Conservation (phyloP, 2,797 vertebrate species). For the Helarctos malayanus region DNA sequence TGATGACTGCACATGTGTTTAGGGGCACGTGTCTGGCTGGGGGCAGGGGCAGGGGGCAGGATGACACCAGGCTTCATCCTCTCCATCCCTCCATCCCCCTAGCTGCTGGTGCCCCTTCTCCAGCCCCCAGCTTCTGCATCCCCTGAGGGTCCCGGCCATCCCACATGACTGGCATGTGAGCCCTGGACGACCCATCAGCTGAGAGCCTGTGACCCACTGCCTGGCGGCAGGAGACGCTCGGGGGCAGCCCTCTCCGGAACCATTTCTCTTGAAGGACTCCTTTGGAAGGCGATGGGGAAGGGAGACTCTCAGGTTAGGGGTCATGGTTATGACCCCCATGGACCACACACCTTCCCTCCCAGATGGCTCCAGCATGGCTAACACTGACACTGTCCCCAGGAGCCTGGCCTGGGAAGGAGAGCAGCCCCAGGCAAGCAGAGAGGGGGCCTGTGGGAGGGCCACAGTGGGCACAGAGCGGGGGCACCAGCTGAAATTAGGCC, state of each 20-base stretch:
- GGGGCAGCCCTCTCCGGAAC: neutral
- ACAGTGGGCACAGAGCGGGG: neutral
- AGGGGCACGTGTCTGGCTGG: neutral
- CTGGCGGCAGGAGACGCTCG: neutral
- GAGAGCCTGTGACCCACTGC: constrained; percentile 28
- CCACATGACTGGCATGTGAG: constrained; percentile 41
- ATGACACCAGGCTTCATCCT: neutral
- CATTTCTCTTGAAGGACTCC: neutral
- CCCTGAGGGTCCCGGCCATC: neutral
- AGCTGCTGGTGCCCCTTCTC: neutral
- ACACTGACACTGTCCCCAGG: neutral
- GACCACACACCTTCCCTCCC: neutral
- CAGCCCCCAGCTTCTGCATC: neutral
- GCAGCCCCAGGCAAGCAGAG: neutral
- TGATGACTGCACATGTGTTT: neutral
- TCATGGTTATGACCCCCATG: neutral
- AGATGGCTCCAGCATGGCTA: neutral
- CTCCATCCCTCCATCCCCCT: neutral
- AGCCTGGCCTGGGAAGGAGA: accelerated
- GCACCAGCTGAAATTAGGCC: neutral
- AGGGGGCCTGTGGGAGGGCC: neutral
- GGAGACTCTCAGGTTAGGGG: neutral
- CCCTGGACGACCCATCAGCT: neutral
- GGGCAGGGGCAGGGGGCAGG: neutral
- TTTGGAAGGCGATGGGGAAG: neutral